Evolutionary conservation across 2,797 vertebrate genomes (phyloP).

Genomic region (Clarias pachynema): DNA sequence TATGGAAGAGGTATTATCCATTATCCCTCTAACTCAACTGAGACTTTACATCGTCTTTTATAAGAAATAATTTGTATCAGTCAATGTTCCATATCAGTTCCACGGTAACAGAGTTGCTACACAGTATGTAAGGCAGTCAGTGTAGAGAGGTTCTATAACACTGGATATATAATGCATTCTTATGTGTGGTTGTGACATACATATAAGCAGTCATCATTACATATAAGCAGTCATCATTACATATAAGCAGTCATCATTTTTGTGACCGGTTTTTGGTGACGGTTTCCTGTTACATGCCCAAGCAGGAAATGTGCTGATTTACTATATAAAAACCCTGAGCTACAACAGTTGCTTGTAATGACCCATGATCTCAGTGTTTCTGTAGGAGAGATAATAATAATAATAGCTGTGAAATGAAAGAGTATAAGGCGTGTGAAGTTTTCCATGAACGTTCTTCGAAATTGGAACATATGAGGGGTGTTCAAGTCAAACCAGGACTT

Average conservation of each 20-base stretch:
- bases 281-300: neutral
- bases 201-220: neutral
- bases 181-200: neutral
- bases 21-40: too few relatives aligned
- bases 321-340: too few relatives aligned
- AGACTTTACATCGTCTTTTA: too few relatives aligned
- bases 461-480: too few relatives aligned
- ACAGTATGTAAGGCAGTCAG: neutral
- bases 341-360: neutral
- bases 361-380: too few relatives aligned
- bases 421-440: too few relatives aligned
- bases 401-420: too few relatives aligned
- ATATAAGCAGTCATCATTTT: neutral
- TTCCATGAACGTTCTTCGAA: too few relatives aligned
- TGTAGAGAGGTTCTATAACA: neutral
- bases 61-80: neutral
- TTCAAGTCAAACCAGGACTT: too few relatives aligned
- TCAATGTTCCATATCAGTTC: neutral
- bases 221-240: neutral
- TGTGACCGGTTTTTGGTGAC: neutral
- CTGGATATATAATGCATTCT: neutral
- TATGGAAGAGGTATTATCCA: too few relatives aligned
- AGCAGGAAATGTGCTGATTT: neutral
- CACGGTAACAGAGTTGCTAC: neutral
- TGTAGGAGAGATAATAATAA: too few relatives aligned